Conservation (phyloP, 1,140 invertebrate genomes). For the Euglossa dilemma region DNA sequence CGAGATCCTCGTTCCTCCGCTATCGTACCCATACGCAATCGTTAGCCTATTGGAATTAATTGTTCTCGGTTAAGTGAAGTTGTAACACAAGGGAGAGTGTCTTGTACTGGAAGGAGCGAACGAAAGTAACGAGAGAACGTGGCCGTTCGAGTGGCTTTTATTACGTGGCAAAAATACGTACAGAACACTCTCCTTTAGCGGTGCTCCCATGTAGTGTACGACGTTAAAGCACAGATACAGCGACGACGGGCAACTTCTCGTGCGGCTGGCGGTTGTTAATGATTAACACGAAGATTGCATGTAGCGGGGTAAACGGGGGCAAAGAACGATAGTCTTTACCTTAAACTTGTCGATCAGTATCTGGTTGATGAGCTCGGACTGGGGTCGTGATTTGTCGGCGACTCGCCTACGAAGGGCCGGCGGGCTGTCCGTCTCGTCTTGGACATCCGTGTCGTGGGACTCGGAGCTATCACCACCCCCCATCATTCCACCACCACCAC, state of each 20-base stretch:
- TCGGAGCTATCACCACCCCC: constrained; percentile 84
- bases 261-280: neutral
- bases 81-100: neutral
- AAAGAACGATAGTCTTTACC: constrained; percentile 76
- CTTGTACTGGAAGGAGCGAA: neutral
- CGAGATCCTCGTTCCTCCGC: neutral
- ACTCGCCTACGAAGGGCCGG: constrained; percentile 82
- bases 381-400: constrained; percentile 82
- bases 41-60: constrained; percentile 12
- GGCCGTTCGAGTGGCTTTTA: neutral
- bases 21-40: neutral
- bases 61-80: neutral
- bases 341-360: constrained; percentile 86
- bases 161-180: neutral
- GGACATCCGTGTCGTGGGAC: constrained; percentile 85
- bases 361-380: constrained; percentile 85
- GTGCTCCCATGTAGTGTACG: neutral
- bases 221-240: neutral
- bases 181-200: neutral
- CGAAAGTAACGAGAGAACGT: neutral
- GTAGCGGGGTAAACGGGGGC: neutral
- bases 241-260: neutral
- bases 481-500: constrained; percentile 79
- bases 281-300: constrained; percentile 5
- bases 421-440: constrained; percentile 84